Evolutionary conservation across 1,140 invertebrate genomes (phyloP), one percentile per base, ranked within the genome.

Genomic region (Oreohelix idahoensis): DNA sequence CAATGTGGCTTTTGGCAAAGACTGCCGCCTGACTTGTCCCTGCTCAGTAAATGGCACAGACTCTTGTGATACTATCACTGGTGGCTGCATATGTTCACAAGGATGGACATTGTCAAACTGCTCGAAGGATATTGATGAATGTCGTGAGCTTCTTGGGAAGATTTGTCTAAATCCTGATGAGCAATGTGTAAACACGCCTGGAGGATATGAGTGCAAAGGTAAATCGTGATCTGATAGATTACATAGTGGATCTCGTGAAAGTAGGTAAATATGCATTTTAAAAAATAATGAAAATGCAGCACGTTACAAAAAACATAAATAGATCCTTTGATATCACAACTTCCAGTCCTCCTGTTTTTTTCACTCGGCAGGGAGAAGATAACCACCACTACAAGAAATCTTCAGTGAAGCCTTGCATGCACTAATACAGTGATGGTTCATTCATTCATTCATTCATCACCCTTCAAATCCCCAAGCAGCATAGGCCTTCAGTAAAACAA

Each of bases 61-160:
- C 2, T 71, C 32, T 5, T 71, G 69, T 71, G 69, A 36, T n/a
- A 71, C 11, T 39, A 36, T 10, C 10, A 71, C 32, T 39, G 69
- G 69, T 35, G 36, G 32, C 5, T 71, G 69, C 26, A 26, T 39
- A 1, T 71, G 69, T 23, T 36, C 11, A 32, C 1, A 17, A 15
- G 69, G 69, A 8, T 71, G 71, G 71, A 73, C 71, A 42, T 73
- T 26, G 0, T 36, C 36, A 29, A 26, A 73, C 20, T 73, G 71
- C 39, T 42, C 71, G 5, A 42, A 42, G n/a, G 71, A 73, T 36
- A 73, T 73, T 42, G 26, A 73, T 42, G 71, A 73, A 32, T 73
- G 71, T 32, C 8, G 13, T 1, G 53, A 58, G 23, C 20, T 23
- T 58, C 10, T 8, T 26, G 5, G 0, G 8, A 73, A 73, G 23